phyloP scores from a whole-genome alignment of 1,140 invertebrate species.

The Dolichoris vasculosae region DNA sequence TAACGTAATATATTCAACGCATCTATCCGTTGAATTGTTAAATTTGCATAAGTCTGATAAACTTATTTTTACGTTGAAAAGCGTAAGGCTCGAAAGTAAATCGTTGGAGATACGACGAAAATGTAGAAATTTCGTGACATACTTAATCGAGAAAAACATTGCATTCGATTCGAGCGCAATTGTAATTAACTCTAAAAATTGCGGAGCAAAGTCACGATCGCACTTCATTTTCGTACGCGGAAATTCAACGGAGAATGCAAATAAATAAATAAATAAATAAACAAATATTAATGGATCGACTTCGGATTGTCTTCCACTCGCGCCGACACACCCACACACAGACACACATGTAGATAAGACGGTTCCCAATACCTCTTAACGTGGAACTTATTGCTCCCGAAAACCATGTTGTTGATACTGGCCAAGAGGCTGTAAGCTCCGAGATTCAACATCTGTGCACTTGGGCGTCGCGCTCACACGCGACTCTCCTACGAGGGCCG shows the following conservation, averaged over 20 bases:
- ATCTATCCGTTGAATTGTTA: no score
- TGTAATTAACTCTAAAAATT: background rate
- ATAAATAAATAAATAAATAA: no score
- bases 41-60: no score
- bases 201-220: background rate
- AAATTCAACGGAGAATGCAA: background rate
- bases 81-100: no score
- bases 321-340: background rate
- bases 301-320: no score
- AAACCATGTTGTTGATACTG: constrained; percentile 76
- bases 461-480: background rate
- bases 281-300: no score
- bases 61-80: no score
- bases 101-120: background rate
- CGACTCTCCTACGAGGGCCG: background rate
- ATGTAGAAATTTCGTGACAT: background rate
- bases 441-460: constrained; percentile 68
- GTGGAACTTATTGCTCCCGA: constrained; percentile 79
- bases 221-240: background rate
- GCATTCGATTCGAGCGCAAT: background rate
- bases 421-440: constrained; percentile 67
- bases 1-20: no score
- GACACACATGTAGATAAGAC: background rate
- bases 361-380: constrained; percentile 75
- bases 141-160: background rate